A percentile compares a stretch with the other conserved stretches of the same genome.
phyloP scores from a whole-genome alignment of 2,888 invertebrate genomes.

The Conomelus anceps region DNA sequence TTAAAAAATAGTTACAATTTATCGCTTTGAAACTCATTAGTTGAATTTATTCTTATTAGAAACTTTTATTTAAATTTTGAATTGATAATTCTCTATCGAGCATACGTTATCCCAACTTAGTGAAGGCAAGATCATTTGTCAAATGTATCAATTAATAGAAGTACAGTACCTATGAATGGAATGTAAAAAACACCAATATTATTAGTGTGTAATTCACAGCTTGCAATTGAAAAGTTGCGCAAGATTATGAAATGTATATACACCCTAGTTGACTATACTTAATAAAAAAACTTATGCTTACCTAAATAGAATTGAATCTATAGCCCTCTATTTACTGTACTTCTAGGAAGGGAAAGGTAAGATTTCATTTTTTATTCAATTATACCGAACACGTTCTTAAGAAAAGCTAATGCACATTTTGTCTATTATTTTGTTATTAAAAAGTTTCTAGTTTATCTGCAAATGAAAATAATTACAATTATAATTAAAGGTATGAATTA shows the following conservation, averaged over 20 bases:
- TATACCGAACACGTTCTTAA: neutral
- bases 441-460: neutral
- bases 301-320: neutral
- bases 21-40: neutral
- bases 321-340: neutral
- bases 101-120: neutral
- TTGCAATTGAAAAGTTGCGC: neutral
- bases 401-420: neutral
- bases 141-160: neutral
- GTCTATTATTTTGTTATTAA: neutral
- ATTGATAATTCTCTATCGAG: neutral
- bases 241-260: neutral
- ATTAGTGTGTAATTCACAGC: neutral
- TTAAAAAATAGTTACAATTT: neutral
- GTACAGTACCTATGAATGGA: neutral
- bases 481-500: neutral
- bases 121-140: neutral
- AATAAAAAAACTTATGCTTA: neutral
- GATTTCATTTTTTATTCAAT: too few relatives aligned
- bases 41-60: too few relatives aligned
- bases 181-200: neutral
- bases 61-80: neutral
- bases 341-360: neutral
- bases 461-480: neutral
- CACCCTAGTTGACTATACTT: neutral